Base-by-base conservation (phyloP, 2,888 invertebrate species). In the Ernsta delagoae region DNA sequence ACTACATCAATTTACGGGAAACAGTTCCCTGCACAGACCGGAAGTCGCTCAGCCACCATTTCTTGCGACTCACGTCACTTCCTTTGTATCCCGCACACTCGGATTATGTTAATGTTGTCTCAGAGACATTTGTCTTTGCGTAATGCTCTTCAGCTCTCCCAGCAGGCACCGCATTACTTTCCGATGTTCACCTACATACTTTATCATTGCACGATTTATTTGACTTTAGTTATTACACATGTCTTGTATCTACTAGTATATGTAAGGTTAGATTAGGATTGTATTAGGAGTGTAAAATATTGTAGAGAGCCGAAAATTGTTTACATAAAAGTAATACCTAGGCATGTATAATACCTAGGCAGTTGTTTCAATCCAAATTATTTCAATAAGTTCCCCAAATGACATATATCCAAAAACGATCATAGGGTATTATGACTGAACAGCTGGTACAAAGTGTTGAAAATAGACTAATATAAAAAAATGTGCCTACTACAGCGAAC, bases 81-180 rank as follows among this genome's bases (percentile, higher is more conserved):
- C 85, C 86, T 86, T 84, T 88, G 88, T 85, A 81, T 83, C 83
- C 83, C 78, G 77, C 84, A 83, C 82, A 81, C 82, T 80, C 77
- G 87, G 89, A 91, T 90, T 92, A 92, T 91, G 90, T 84, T 90
- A 92, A 92, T 91, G 84, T 79, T 81, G 85, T 84, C 84, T 85
- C 86, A 77, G 80, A 86, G 85, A 89, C 89, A 91, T 91, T 91
- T 90, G 88, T 90, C 90, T 90, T 86, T 86, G 77, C 81, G 84
- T 88, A 89, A 89, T 88, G 81, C 86, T 83, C 77, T 75, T 82
- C 80, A 82, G 84, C 83, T 82, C 83, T 62, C 31, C 62, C 36
- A 48, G 34, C 31, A 56, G 48, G 24, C 79, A 81, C 83, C 79
- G 85, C 86, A 86, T 88, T 87, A 86, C 86, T 86, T 87, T 85